phyloP scores from a whole-genome alignment of 2,888 invertebrate genomes.

The Papilio demoleus region DNA sequence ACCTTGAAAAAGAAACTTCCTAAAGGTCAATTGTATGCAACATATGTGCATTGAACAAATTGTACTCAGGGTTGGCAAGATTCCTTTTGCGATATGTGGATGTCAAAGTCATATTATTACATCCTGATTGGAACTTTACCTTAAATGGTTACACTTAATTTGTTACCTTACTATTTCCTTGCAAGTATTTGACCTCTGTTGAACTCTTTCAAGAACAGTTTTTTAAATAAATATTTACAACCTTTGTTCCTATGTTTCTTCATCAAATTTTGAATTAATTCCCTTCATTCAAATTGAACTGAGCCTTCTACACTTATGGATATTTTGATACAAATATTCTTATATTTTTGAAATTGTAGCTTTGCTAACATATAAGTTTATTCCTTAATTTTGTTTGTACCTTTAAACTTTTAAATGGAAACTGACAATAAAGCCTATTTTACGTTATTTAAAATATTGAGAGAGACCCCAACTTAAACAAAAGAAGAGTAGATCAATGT shows the following conservation, averaged over 20 bases:
- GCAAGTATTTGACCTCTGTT: constrained; percentile 14
- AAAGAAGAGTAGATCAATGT: too few relatives aligned
- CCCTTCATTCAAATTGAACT: too few relatives aligned
- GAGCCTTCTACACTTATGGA: too few relatives aligned
- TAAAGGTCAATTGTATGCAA: constrained; percentile 53
- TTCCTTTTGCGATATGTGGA: constrained; percentile 54
- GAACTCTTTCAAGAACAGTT: constrained; percentile 19
- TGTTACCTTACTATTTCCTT: constrained; percentile 6
- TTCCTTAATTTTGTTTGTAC: too few relatives aligned
- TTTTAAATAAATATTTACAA: constrained; percentile 16
- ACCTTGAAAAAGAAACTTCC: constrained; percentile 54
- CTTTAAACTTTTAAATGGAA: too few relatives aligned
- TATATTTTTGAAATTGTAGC: too few relatives aligned
- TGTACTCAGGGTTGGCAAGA: constrained; percentile 66
- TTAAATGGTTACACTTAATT: constrained; percentile 22
- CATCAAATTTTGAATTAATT: too few relatives aligned
- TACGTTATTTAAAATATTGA: too few relatives aligned
- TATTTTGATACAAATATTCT: too few relatives aligned
- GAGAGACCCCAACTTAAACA: too few relatives aligned
- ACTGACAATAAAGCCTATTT: too few relatives aligned
- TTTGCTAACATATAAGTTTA: too few relatives aligned
- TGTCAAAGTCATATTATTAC: constrained; percentile 40
- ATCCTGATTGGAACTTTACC: constrained; percentile 39
- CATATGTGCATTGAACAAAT: constrained; percentile 53
- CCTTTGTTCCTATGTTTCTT: not conserved